These are phyloP conservation scores for Panagrolaimus sp. DNA, from an alignment of 1,140 invertebrate species.

Conservation along the genomic window DNA sequence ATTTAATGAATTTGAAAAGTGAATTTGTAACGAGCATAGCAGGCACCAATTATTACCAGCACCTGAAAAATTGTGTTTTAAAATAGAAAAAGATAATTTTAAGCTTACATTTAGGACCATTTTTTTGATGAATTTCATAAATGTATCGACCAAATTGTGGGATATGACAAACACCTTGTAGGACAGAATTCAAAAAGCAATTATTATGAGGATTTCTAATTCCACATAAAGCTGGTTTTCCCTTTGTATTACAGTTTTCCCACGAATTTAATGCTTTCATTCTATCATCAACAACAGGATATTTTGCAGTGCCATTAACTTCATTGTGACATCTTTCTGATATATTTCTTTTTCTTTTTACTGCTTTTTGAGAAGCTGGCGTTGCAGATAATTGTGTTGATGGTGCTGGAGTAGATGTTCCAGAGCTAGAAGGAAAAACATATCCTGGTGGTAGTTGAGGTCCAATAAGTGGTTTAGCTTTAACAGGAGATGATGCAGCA, in stretches of 20 bases:
- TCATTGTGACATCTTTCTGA: neutral
- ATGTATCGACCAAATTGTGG: conserved; percentile 4
- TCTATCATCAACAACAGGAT: neutral
- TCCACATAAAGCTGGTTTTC: neutral
- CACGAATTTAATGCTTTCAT: neutral
- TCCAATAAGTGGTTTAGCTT: too few species aligned
- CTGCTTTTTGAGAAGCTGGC: neutral
- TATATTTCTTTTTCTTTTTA: neutral
- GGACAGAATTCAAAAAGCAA: conserved; percentile 1
- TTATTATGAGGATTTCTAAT: neutral
- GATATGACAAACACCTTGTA: neutral
- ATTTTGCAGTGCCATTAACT: neutral
- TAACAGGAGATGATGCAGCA: too few species aligned
- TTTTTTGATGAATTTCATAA: neutral
- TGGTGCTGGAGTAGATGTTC: too few species aligned
- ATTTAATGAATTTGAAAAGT: neutral
- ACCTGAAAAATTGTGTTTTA: neutral
- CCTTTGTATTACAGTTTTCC: neutral
- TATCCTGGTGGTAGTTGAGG: too few species aligned
- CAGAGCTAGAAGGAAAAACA: too few species aligned
- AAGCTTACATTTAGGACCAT: neutral
- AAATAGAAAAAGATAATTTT: neutral
- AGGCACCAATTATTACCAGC: neutral
- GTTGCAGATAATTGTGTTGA: too few species aligned
- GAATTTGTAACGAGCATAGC: neutral